A percentile compares a stretch with the other conserved stretches of the same genome.
phyloP scores from a whole-genome alignment of 2,888 invertebrate genomes.

The Acleris sparsana region DNA sequence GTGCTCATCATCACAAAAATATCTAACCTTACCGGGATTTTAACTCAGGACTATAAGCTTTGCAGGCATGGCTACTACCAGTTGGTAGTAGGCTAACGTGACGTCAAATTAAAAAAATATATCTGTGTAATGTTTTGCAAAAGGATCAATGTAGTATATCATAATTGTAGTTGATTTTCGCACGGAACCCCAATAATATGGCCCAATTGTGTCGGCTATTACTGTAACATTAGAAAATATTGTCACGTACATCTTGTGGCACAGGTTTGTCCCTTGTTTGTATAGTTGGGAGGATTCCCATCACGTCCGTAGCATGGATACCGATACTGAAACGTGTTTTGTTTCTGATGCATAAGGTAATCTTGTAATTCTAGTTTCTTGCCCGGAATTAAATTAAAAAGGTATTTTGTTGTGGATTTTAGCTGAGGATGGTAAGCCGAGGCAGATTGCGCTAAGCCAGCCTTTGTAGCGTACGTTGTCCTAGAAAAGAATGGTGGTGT shows the following conservation, averaged over 20 bases:
- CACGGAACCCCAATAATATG: neutral
- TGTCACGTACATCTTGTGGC: conserved; percentile 56
- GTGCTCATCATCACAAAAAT: no score
- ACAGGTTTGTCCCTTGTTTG: conserved; percentile 57
- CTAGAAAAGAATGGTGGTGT: neutral
- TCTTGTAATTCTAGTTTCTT: conserved; percentile 39
- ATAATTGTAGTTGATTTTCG: no score
- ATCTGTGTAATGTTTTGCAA: no score
- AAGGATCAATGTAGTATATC: no score
- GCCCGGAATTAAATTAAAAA: conserved; percentile 33
- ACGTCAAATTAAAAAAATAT: no score
- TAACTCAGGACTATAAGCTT: no score
- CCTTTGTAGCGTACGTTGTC: conserved; percentile 24
- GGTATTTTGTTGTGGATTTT: conserved; percentile 11
- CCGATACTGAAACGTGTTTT: conserved; percentile 59
- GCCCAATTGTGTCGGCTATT: neutral
- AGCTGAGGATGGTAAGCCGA: conserved; percentile 26
- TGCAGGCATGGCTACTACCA: no score
- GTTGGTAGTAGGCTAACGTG: no score
- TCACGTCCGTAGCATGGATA: conserved; percentile 61
- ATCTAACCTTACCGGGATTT: no score
- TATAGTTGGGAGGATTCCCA: conserved; percentile 50
- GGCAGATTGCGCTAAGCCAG: conserved; percentile 31
- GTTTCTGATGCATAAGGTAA: conserved; percentile 51
- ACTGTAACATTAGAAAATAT: conserved; percentile 49